phyloP scores from a whole-genome alignment of 2,797 vertebrate genomes.

The Macropodus opercularis region DNA sequence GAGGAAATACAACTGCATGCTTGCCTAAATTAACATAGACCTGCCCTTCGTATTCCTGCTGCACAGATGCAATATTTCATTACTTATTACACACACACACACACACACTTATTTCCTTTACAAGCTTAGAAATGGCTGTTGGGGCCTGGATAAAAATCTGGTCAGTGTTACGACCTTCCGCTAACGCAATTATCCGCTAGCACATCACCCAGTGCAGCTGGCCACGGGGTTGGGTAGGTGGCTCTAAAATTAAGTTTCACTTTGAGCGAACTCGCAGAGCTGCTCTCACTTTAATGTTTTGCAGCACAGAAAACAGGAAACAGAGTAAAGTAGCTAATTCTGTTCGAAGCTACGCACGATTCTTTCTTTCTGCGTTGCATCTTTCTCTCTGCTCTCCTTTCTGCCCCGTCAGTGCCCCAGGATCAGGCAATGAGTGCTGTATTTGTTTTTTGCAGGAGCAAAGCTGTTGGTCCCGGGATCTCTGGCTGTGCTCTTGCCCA shows the following conservation, averaged over 20 bases:
- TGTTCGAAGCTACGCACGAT: slow-evolving; percentile 19
- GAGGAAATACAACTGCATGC: slow-evolving; percentile 48
- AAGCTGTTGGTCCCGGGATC: slow-evolving; percentile 63
- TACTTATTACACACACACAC: slow-evolving; percentile 64
- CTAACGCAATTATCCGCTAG: slow-evolving; percentile 60
- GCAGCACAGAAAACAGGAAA: slow-evolving; percentile 24
- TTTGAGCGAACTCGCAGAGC: slow-evolving; percentile 43
- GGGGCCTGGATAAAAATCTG: slow-evolving; percentile 62
- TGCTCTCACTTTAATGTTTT: slow-evolving; percentile 20
- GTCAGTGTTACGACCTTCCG: slow-evolving; percentile 68
- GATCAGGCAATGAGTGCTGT: slow-evolving; percentile 37
- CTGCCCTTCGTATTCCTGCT: slow-evolving; percentile 59
- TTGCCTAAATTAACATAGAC: slow-evolving; percentile 64
- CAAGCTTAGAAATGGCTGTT: slow-evolving; percentile 70
- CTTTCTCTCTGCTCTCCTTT: slow-evolving; percentile 9
- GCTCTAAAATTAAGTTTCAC: slow-evolving; percentile 65
- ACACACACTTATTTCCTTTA: slow-evolving; percentile 60
- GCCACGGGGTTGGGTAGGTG: slow-evolving; percentile 66
- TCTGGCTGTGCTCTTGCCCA: slow-evolving; percentile 59
- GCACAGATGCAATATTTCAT: slow-evolving; percentile 60
- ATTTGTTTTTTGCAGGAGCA: slow-evolving; percentile 69
- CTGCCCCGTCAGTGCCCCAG: slow-evolving; percentile 32
- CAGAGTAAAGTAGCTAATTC: slow-evolving; percentile 15
- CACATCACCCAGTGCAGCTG: slow-evolving; percentile 66
- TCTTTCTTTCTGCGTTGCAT: not conserved